Evolutionary conservation across 1,140 invertebrate genomes (phyloP).

Genomic region (Lepidurus packardi): DNA sequence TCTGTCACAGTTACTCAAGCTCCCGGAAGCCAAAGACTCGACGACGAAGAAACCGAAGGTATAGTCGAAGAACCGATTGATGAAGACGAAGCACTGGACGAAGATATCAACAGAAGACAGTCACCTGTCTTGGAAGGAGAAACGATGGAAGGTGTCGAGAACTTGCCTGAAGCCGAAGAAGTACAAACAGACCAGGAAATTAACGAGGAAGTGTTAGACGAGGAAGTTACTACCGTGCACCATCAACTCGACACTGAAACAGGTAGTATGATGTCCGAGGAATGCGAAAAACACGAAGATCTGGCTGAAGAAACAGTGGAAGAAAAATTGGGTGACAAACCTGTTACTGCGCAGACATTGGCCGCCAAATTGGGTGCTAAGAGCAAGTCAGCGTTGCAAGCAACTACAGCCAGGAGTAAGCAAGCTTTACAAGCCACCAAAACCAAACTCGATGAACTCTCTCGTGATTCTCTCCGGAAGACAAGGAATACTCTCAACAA

Average conservation of each 20-base stretch:
- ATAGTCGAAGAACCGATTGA: constrained; percentile 16
- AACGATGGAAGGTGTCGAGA: constrained; percentile 33
- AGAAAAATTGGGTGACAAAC: background rate
- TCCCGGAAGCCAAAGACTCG: background rate
- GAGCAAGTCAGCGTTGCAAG: constrained; percentile 5
- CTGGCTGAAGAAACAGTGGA: constrained; percentile 33
- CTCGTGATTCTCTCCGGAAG: constrained; percentile 16
- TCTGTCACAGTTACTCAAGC: constrained; percentile 8
- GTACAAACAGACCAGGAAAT: constrained; percentile 37
- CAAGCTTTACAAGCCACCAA: constrained; percentile 31
- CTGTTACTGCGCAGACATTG: background rate
- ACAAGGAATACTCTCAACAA: constrained; percentile 17
- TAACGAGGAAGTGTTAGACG: constrained; percentile 38
- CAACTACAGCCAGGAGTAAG: constrained; percentile 11
- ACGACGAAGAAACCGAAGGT: background rate
- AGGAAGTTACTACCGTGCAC: constrained; percentile 31
- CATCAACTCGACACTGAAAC: constrained; percentile 36
- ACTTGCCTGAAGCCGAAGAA: constrained; percentile 31
- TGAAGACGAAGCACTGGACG: background rate
- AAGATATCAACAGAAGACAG: background rate
- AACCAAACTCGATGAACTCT: constrained; percentile 20
- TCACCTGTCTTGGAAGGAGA: constrained; percentile 13
- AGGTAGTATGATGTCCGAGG: constrained; percentile 39
- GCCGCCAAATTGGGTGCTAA: background rate
- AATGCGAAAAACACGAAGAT: constrained; percentile 35